phyloP scores from a whole-genome alignment of 2,888 invertebrate genomes.

The Microctonus brassicae region DNA sequence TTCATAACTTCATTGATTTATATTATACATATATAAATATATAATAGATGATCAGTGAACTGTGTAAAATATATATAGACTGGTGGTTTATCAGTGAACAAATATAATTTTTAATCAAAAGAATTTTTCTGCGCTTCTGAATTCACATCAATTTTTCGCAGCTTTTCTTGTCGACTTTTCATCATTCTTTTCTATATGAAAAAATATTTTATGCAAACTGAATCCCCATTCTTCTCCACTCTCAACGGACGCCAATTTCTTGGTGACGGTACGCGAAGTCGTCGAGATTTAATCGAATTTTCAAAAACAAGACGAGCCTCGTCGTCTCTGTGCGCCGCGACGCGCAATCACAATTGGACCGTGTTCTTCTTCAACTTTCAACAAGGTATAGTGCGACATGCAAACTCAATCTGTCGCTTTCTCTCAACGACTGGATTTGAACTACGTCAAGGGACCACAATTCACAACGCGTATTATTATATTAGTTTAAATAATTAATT shows the following conservation, averaged over 20 bases:
- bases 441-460: not conserved
- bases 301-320: constrained; percentile 41
- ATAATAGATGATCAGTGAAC: not conserved
- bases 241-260: constrained; percentile 45
- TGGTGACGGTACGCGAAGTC: constrained; percentile 31
- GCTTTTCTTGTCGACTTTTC: not conserved
- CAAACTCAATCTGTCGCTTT: not conserved
- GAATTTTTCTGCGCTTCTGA: constrained; percentile 12
- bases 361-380: constrained; percentile 14
- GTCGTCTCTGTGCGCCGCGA: not conserved
- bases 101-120: constrained; percentile 23
- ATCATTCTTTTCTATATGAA: constrained; percentile 45
- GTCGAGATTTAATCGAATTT: constrained; percentile 53
- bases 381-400: not conserved
- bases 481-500: not conserved
- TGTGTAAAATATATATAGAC: not conserved
- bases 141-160: constrained; percentile 18
- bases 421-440: not conserved
- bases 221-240: constrained; percentile 43
- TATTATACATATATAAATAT: constrained; percentile 5
- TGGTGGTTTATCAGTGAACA: not conserved
- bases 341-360: constrained; percentile 23
- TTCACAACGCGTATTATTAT: not conserved
- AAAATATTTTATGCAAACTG: constrained; percentile 59
- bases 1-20: constrained; percentile 8